phyloP scores from a whole-genome alignment of 2,797 vertebrate species.

The Gallirallus australis region DNA sequence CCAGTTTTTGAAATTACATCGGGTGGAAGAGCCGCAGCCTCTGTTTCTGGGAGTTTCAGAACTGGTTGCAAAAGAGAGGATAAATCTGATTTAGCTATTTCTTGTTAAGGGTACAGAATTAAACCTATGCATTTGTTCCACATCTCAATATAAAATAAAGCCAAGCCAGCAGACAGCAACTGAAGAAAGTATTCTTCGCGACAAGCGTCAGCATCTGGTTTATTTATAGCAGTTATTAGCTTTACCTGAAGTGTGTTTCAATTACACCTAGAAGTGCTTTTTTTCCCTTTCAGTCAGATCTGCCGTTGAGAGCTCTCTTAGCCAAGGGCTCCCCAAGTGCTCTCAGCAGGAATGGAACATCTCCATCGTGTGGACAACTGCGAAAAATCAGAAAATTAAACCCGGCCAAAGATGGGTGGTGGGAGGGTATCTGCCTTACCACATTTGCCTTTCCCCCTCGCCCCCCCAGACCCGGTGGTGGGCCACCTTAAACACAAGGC shows the following conservation, averaged over 20 bases:
- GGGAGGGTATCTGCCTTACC: background rate
- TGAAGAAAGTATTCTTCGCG: background rate
- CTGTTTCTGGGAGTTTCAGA: background rate
- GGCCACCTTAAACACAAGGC: background rate
- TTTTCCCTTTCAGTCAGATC: background rate
- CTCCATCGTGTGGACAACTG: constrained; percentile 66
- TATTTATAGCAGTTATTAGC: background rate
- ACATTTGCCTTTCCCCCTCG: accelerated
- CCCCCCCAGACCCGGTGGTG: accelerated
- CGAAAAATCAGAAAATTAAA: background rate
- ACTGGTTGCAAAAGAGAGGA: background rate
- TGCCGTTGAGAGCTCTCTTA: background rate
- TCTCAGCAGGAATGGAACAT: constrained; percentile 36
- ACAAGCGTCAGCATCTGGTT: background rate
- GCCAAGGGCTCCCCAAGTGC: background rate
- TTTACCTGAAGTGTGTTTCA: background rate
- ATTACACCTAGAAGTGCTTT: background rate
- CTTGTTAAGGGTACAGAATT: background rate
- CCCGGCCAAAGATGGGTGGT: accelerated
- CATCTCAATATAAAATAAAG: background rate
- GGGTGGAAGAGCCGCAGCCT: background rate
- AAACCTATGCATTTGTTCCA: background rate
- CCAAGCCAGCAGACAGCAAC: background rate
- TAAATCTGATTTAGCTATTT: background rate
- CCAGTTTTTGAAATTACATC: background rate